Percentiles rank a stretch among this genome's conserved stretches.
Conservation (phyloP, 2,797 vertebrate species). For the Xerus rutilus region DNA sequence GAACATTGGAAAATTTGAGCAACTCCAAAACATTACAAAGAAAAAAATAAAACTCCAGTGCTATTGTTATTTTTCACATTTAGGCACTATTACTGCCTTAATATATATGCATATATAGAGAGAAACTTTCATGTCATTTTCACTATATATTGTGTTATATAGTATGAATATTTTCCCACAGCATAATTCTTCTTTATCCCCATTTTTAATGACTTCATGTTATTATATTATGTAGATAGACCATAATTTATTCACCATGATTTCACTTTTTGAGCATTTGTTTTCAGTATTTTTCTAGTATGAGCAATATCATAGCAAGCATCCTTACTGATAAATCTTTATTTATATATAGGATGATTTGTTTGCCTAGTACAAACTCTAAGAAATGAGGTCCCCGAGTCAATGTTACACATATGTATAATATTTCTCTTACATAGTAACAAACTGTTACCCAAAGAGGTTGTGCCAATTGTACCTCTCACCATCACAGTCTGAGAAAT, state of each 20-base stretch:
- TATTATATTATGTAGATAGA: background rate
- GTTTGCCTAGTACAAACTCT: background rate
- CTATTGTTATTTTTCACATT: slow-evolving; percentile 44
- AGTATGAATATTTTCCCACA: background rate
- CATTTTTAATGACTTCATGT: slow-evolving; percentile 11
- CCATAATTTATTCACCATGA: slow-evolving; percentile 35
- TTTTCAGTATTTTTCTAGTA: background rate
- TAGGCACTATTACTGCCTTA: slow-evolving; percentile 17
- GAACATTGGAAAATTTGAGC: slow-evolving; percentile 42
- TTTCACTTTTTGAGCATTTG: slow-evolving; percentile 18
- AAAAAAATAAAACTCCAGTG: slow-evolving; percentile 35
- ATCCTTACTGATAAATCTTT: slow-evolving; percentile 22
- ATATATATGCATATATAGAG: background rate
- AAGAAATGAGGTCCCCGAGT: slow-evolving; percentile 2
- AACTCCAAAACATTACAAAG: background rate
- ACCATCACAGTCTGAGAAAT: background rate
- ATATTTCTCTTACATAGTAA: background rate
- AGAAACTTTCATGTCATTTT: slow-evolving; percentile 19
- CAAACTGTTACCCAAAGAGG: background rate
- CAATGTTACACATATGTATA: background rate
- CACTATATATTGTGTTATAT: background rate
- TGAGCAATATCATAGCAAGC: background rate
- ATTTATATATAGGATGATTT: background rate
- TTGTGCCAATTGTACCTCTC: background rate
- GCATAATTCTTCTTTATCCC: slow-evolving; percentile 31